phyloP scores from a whole-genome alignment of 2,113 vertebrate species.

The Miniopterus natalensis region DNA sequence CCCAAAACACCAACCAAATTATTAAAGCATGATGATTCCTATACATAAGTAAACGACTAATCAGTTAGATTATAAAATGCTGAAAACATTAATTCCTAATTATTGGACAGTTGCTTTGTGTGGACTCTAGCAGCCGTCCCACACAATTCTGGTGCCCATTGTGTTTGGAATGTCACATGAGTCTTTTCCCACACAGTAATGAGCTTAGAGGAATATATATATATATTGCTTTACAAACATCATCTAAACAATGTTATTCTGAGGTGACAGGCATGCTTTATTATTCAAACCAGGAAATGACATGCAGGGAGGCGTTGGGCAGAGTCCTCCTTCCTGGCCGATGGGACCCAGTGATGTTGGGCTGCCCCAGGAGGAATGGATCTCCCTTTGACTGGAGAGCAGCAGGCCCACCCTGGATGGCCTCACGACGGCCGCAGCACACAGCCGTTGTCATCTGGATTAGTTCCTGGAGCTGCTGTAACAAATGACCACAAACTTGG shows the following conservation, averaged over 20 bases:
- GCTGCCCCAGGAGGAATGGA: neutral
- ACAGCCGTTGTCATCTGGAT: neutral
- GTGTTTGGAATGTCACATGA: neutral
- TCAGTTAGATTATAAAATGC: neutral
- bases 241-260: neutral
- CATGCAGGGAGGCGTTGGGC: neutral
- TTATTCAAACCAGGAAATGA: neutral
- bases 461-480: neutral
- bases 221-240: neutral
- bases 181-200: neutral
- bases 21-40: neutral
- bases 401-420: neutral
- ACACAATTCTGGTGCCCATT: neutral
- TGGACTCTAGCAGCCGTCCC: neutral
- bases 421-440: neutral
- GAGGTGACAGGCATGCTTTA: neutral
- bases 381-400: neutral
- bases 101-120: neutral
- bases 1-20: neutral
- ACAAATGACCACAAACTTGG: neutral
- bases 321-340: neutral
- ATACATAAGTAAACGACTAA: neutral
- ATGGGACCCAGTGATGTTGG: neutral
- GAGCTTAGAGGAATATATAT: neutral
- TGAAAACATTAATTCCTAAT: slow-evolving; percentile 18